Percentiles rank a stretch among this genome's conserved stretches.
Conservation (phyloP, 2,888 invertebrate species). For the Phengaris arion region DNA sequence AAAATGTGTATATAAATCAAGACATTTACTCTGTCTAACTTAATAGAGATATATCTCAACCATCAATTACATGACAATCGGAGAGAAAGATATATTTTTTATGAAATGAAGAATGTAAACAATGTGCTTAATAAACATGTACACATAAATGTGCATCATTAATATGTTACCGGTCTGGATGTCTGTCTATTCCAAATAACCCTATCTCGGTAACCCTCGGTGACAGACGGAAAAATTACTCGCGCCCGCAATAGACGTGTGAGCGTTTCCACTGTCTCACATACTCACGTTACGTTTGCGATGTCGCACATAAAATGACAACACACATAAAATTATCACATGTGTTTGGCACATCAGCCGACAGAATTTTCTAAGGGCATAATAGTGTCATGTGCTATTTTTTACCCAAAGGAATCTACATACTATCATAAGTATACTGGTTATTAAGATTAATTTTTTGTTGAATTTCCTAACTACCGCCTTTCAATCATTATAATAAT, state of each 20-base stretch:
- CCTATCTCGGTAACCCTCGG: conserved; percentile 44
- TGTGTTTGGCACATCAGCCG: too few relatives aligned
- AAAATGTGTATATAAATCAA: not conserved
- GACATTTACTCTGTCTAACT: not conserved
- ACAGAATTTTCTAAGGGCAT: too few relatives aligned
- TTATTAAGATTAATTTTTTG: too few relatives aligned
- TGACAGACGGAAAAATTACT: conserved; percentile 58
- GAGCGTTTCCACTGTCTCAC: conserved; percentile 43
- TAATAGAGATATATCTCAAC: not conserved
- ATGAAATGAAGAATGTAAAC: not conserved
- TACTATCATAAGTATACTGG: too few relatives aligned
- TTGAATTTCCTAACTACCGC: too few relatives aligned
- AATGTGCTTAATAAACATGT: conserved; percentile 8
- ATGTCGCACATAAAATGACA: too few relatives aligned
- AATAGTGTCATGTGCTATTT: too few relatives aligned
- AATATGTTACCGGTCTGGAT: conserved; percentile 26
- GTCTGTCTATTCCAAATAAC: conserved; percentile 44
- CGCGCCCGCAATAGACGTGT: conserved; percentile 35
- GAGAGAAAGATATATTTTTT: not conserved
- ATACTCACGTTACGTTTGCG: not conserved
- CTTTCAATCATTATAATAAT: too few relatives aligned
- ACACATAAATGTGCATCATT: conserved; percentile 14
- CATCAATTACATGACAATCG: not conserved
- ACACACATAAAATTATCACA: too few relatives aligned
- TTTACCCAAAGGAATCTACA: too few relatives aligned